phyloP scores from a whole-genome alignment of 2,113 vertebrate species.

The Halcyon malimbica region DNA sequence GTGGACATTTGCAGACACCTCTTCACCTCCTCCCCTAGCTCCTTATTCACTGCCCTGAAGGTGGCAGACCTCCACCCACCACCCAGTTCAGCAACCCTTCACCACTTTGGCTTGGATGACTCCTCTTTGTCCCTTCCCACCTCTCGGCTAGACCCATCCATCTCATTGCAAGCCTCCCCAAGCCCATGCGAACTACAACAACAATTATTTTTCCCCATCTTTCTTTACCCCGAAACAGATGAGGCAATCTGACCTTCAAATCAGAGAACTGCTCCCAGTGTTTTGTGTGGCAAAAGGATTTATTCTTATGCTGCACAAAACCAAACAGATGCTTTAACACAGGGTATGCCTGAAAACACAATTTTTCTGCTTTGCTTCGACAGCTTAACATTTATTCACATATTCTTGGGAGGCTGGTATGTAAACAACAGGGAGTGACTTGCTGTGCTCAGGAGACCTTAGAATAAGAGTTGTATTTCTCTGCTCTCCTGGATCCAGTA shows the following conservation, averaged over 20 bases:
- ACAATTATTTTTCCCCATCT: background rate
- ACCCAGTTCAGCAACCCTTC: background rate
- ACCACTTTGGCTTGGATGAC: background rate
- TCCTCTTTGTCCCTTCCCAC: background rate
- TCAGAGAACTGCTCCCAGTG: background rate
- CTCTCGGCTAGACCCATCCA: background rate
- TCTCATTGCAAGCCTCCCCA: background rate
- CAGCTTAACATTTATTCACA: background rate
- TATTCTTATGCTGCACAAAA: background rate
- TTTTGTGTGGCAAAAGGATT: background rate
- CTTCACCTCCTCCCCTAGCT: background rate
- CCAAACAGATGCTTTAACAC: background rate
- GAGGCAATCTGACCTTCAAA: background rate
- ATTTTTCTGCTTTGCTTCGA: background rate
- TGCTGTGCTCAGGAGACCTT: slow-evolving; percentile 39
- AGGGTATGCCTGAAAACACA: background rate
- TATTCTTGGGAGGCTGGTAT: background rate
- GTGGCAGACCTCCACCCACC: background rate
- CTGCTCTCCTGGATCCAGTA: background rate
- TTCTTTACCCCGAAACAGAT: background rate
- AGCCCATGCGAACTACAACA: background rate
- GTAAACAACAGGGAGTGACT: slow-evolving; percentile 42
- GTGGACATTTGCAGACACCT: background rate
- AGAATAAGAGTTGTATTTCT: slow-evolving; percentile 29
- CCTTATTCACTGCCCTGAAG: background rate